Conservation (phyloP, 1,140 invertebrate genomes). For the Drosophila nigromelanica region DNA sequence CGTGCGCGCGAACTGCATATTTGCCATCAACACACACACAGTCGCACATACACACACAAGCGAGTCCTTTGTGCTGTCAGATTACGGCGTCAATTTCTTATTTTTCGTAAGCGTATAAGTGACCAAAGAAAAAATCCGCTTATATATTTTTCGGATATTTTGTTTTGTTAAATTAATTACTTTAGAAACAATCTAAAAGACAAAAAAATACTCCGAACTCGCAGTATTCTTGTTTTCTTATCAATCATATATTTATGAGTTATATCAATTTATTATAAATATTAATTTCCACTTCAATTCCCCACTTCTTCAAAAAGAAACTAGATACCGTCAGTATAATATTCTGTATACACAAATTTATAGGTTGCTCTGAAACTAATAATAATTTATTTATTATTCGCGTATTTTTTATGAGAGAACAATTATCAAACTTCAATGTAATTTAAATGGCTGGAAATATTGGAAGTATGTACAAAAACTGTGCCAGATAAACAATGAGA, state of each 20-base stretch:
- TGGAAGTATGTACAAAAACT: neutral
- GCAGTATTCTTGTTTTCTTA: neutral
- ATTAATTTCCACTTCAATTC: neutral
- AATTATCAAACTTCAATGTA: constrained; percentile 19
- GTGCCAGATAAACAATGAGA: constrained; percentile 5
- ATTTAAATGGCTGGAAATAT: constrained; percentile 17
- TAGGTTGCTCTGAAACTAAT: too few species aligned
- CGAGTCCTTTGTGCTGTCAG: constrained; percentile 6
- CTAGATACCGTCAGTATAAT: too few species aligned
- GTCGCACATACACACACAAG: constrained; percentile 3
- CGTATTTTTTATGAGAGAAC: neutral
- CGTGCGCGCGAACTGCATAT: constrained; percentile 35
- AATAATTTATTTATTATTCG: neutral
- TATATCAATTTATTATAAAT: too few species aligned
- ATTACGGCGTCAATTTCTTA: constrained; percentile 5
- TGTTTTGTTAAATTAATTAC: neutral
- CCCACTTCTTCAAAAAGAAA: too few species aligned
- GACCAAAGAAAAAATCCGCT: neutral
- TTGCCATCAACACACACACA: constrained; percentile 48
- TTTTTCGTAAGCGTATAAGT: neutral
- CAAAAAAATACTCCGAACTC: neutral
- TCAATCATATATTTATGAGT: too few species aligned
- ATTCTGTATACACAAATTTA: too few species aligned
- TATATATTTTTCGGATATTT: neutral
- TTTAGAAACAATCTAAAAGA: neutral